Conservation (phyloP, 2,888 invertebrate genomes). For the Dyspetes luteomarginatus region DNA sequence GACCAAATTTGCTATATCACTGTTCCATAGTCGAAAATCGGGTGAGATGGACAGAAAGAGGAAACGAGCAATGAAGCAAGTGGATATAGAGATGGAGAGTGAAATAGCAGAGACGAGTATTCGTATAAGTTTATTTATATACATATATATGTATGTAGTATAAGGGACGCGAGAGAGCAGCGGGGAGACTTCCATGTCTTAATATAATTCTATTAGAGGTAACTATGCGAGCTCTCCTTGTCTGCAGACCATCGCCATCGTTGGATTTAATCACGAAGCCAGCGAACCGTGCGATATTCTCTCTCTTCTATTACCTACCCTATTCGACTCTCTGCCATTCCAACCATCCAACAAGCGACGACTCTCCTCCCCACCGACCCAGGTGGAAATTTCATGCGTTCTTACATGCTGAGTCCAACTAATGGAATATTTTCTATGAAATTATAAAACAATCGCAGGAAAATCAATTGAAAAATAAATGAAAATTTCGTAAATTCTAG, state of each 20-base stretch:
- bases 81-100: slow-evolving; percentile 48
- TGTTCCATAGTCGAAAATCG: slow-evolving; percentile 28
- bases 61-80: slow-evolving; percentile 64
- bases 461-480: neutral
- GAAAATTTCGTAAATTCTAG: slow-evolving; percentile 1
- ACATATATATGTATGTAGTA: slow-evolving; percentile 82
- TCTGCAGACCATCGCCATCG: slow-evolving; percentile 76
- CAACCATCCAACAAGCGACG: slow-evolving; percentile 45
- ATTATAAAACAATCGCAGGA: neutral
- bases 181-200: slow-evolving; percentile 78
- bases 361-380: slow-evolving; percentile 35
- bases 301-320: slow-evolving; percentile 67
- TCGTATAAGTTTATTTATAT: no score
- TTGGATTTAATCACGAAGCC: slow-evolving; percentile 82
- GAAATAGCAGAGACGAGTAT: slow-evolving; percentile 58
- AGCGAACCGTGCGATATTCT: slow-evolving; percentile 80
- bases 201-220: slow-evolving; percentile 83
- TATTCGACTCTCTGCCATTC: slow-evolving; percentile 44
- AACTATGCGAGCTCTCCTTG: slow-evolving; percentile 80
- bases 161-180: slow-evolving; percentile 83
- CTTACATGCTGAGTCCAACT: slow-evolving; percentile 30
- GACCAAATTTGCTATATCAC: slow-evolving; percentile 23
- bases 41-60: slow-evolving; percentile 67
- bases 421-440: slow-evolving; percentile 1
- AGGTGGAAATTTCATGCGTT: slow-evolving; percentile 58